Base-by-base conservation (phyloP, 2,113 vertebrate species). In the Mastomys natalensis region DNA sequence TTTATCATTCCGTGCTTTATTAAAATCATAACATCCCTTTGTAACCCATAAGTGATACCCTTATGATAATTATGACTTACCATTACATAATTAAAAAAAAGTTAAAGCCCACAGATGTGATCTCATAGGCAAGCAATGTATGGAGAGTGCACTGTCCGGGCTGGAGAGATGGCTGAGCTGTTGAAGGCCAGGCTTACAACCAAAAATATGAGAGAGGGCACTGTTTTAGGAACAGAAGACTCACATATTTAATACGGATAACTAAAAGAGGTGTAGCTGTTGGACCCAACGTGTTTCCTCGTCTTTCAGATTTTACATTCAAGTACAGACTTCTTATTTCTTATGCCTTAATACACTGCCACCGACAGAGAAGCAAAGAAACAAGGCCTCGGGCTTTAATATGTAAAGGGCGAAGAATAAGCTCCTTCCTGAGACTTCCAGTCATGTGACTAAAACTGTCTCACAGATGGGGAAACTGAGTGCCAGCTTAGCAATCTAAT, bases 381-480 rank as follows among this genome's bases (percentile, higher is more conserved):
- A 93, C 58, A 55, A 87, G 60, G 31, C 2, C n/a, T 73, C 6
- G 51, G 15, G 53, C 7, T 77, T 80, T 72, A 74, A 11, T 78
- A 31, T 31, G 31, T 24, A 80, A 53, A 74, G 5, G 11, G 48
- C 43, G 62, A 51, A 60, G 88, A 82, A 2, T 11, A 34, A 77
- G 22, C 40, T 68, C 5, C 66, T 81, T 60, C 34, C 21, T 51
- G 66, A 89, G 78, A 74, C 68, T 68, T 85, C 76, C 29, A 80
- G 34, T 62, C 73, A n/a, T 22, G 37, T n/a, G 58, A 84, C 21
- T 64, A 72, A 72, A 76, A 43, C 45, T 62, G 80, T 51, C 90
- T 62, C 82, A 64, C 24, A 77, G 88, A 72, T 91, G 53, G 53
- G 37, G 77, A 93, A 93, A 72, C 16, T 15, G 90, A 91, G 68